Percentiles rank a stretch among this genome's conserved stretches.
phyloP scores from a whole-genome alignment of 1,140 invertebrate species.

The Conus betulinus region DNA sequence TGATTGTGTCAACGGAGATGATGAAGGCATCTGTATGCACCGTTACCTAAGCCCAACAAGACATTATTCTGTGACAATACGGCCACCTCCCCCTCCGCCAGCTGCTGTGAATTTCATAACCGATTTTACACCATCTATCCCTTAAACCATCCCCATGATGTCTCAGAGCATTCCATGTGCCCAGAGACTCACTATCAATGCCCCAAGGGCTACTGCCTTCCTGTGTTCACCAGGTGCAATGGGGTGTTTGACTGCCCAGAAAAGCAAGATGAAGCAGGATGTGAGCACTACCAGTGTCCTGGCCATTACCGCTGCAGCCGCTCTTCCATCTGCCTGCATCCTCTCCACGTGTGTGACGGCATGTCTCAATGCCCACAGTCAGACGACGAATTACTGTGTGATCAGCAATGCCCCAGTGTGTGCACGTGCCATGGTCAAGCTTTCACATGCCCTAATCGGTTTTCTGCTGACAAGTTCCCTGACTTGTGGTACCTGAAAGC shows the following conservation, averaged over 20 bases:
- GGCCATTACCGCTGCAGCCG: constrained; percentile 29
- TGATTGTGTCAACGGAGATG: too few relatives aligned
- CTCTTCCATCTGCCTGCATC: constrained; percentile 21
- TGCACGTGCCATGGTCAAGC: constrained; percentile 29
- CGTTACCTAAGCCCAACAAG: too few relatives aligned
- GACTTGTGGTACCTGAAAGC: not conserved
- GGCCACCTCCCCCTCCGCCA: too few relatives aligned
- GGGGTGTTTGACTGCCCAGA: constrained; percentile 17
- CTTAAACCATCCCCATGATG: too few relatives aligned
- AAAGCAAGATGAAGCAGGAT: not conserved
- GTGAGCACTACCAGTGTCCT: constrained; percentile 26
- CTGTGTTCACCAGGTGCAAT: not conserved
- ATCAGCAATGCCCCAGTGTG: constrained; percentile 40
- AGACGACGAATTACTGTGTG: constrained; percentile 38
- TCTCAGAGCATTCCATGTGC: not conserved
- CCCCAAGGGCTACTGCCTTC: not conserved
- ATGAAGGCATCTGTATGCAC: too few relatives aligned
- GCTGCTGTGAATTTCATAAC: too few relatives aligned
- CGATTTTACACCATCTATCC: too few relatives aligned
- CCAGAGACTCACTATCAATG: not conserved
- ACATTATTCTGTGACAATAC: too few relatives aligned
- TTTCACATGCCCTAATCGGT: not conserved
- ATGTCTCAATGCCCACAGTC: constrained; percentile 23
- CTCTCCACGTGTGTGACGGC: constrained; percentile 19
- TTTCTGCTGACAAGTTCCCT: not conserved